Percentiles rank a stretch among this genome's conserved stretches.
phyloP scores from a whole-genome alignment of 2,113 vertebrate species.

The Callipepla squamata region DNA sequence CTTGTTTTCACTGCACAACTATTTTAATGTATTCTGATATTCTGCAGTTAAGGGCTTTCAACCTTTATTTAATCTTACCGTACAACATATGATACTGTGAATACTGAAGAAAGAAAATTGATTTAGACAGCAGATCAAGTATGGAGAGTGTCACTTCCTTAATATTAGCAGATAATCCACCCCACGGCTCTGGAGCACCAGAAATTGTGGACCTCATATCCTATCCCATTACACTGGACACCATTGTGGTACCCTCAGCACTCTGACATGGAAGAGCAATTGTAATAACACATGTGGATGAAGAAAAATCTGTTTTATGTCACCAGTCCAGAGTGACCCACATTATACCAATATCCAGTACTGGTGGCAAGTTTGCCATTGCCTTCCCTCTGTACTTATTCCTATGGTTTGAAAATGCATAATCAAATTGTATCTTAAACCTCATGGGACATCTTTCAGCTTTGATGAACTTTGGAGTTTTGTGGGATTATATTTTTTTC shows the following conservation, averaged over 20 bases:
- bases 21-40: not conserved
- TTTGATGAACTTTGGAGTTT: not conserved
- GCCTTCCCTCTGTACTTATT: not conserved
- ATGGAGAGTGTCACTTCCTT: not conserved
- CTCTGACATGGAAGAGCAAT: not conserved
- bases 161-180: not conserved
- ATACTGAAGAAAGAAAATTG: not conserved
- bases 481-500: not conserved
- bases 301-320: not conserved
- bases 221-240: not conserved
- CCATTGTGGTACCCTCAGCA: accelerated
- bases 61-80: not conserved
- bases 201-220: not conserved
- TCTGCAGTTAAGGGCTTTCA: not conserved
- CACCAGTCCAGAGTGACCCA: not conserved
- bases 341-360: accelerated
- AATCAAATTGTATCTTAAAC: not conserved
- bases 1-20: accelerated
- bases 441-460: not conserved
- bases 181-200: accelerated
- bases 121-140: not conserved
- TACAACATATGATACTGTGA: not conserved
- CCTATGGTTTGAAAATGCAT: not conserved
- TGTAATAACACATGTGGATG: not conserved
- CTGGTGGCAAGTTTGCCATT: too few relatives aligned